phyloP scores from a whole-genome alignment of 2,113 vertebrate species.

The Castor canadensis region DNA sequence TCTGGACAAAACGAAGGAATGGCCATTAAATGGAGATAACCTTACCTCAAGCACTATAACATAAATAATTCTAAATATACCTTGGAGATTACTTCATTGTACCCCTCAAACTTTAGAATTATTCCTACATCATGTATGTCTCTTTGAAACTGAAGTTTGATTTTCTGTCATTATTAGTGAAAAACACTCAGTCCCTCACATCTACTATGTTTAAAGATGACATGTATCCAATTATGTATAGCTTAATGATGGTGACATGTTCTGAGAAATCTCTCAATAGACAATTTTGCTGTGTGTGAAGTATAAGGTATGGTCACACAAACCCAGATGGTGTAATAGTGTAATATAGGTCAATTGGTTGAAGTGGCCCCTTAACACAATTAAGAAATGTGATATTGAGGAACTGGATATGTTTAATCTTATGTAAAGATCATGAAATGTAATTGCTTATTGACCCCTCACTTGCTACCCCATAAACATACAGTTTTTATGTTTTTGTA shows the following conservation, averaged over 20 bases:
- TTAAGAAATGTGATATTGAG: neutral
- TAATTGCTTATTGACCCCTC: neutral
- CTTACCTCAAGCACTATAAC: neutral
- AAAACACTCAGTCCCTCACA: neutral
- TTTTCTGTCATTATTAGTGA: neutral
- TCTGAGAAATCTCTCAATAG: neutral
- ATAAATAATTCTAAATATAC: neutral
- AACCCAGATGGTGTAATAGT: neutral
- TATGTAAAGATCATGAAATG: neutral
- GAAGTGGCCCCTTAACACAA: neutral
- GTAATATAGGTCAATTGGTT: neutral
- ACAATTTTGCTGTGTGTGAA: neutral
- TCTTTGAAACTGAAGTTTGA: slow-evolving; percentile 42
- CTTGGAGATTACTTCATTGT: neutral
- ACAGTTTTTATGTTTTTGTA: neutral
- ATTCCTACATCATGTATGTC: neutral
- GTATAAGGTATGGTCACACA: neutral
- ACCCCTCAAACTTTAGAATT: neutral
- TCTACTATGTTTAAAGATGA: neutral
- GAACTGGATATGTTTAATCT: neutral
- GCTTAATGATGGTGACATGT: neutral
- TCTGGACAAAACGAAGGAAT: neutral
- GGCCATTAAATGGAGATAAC: neutral
- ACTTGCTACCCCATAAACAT: neutral
- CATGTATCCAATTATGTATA: neutral